A percentile compares a stretch with the other conserved stretches of the same genome.
These are phyloP conservation scores for Papilio aristodemus DNA, from an alignment of 1,140 invertebrate species.

Conservation along the genomic window DNA sequence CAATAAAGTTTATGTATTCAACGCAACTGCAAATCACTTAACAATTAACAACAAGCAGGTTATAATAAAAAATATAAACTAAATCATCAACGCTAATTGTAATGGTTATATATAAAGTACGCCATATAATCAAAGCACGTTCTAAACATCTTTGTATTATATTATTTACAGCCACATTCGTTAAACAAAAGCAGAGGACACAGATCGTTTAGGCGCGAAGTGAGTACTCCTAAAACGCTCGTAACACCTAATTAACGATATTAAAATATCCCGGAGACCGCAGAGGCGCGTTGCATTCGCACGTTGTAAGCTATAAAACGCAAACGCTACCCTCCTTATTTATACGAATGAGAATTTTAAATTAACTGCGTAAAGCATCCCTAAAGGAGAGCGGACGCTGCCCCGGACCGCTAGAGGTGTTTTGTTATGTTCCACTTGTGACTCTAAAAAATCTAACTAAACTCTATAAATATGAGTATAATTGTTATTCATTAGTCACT, in stretches of 20 bases:
- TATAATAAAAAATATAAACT: no score
- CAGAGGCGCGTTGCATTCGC: conserved; percentile 72
- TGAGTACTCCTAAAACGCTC: conserved; percentile 50
- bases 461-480: no score
- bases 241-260: conserved; percentile 78
- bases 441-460: no score
- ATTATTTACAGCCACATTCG: conserved; percentile 35
- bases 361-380: conserved; percentile 76
- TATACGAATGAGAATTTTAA: conserved; percentile 78
- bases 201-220: conserved; percentile 45
- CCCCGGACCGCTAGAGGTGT: conserved; percentile 44
- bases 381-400: conserved; percentile 49
- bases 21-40: no score
- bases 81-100: neutral
- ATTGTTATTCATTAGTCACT: neutral
- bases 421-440: conserved; percentile 48
- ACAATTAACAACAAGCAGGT: no score
- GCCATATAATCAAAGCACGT: neutral
- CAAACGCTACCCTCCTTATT: conserved; percentile 77
- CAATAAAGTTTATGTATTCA: no score
- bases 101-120: neutral
- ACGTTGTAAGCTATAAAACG: conserved; percentile 77
- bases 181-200: conserved; percentile 36
- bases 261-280: conserved; percentile 73
- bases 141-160: neutral